Percentiles rank a stretch among this genome's conserved stretches.
These are phyloP conservation scores for Eilema sororculum DNA, from an alignment of 2,888 invertebrate genomes.

Conservation along the genomic window DNA sequence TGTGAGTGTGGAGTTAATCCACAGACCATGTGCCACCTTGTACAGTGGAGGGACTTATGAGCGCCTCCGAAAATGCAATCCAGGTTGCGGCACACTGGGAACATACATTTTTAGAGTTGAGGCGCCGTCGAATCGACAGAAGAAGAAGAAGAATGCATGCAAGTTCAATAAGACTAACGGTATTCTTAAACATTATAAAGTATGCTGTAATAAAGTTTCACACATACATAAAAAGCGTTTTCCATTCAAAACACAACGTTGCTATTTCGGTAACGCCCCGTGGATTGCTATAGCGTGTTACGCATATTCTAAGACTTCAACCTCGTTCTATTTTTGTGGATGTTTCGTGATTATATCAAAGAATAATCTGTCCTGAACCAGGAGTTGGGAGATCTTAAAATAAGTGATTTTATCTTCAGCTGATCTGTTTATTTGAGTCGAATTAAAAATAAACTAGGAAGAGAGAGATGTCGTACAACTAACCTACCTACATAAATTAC, in stretches of 20 bases:
- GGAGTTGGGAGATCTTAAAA: slow-evolving; percentile 21
- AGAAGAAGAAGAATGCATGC: too few species aligned
- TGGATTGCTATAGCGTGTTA: slow-evolving; percentile 66
- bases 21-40: too few species aligned
- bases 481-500: slow-evolving; percentile 9
- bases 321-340: slow-evolving; percentile 71
- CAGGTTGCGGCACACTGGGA: too few species aligned
- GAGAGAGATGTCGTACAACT: slow-evolving; percentile 31
- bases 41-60: too few species aligned
- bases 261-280: slow-evolving; percentile 73
- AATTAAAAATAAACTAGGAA: slow-evolving; percentile 18
- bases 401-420: slow-evolving; percentile 10
- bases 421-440: slow-evolving; percentile 16
- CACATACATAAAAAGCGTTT: slow-evolving; percentile 54
- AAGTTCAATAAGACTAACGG: background rate
- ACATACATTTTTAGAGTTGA: too few species aligned
- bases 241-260: slow-evolving; percentile 53
- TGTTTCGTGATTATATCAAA: slow-evolving; percentile 65
- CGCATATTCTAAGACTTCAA: slow-evolving; percentile 59
- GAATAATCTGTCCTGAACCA: slow-evolving; percentile 42
- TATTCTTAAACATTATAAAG: background rate
- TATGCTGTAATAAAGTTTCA: slow-evolving; percentile 33
- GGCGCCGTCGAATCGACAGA: too few species aligned
- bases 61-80: too few species aligned
- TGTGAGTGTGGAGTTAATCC: too few species aligned